Conservation (phyloP, 2,113 vertebrate species). For the Pteruthius melanotis region DNA sequence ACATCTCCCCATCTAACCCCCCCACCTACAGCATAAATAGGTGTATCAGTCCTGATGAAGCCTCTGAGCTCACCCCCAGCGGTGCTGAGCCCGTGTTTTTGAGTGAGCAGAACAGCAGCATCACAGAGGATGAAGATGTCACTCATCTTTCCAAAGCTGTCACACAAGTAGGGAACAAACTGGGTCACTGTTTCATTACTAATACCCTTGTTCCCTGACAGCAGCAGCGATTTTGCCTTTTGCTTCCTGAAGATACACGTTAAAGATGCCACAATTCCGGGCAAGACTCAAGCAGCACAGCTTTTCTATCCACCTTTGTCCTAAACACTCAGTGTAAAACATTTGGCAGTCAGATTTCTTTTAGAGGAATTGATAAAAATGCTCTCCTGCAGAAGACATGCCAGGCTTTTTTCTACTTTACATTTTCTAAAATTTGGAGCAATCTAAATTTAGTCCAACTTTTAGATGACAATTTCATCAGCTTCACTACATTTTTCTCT, state of each 20-base stretch:
- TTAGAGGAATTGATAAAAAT: not conserved
- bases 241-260: not conserved
- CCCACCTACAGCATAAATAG: not conserved
- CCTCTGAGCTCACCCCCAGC: not conserved
- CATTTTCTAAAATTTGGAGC: not conserved
- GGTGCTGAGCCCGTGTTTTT: not conserved
- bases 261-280: not conserved
- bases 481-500: not conserved
- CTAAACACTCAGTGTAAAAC: not conserved
- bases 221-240: not conserved
- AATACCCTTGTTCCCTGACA: not conserved
- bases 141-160: not conserved
- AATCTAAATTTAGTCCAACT: not conserved
- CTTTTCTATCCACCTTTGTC: not conserved
- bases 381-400: not conserved
- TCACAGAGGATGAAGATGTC: not conserved
- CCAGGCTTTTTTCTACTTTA: not conserved
- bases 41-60: fast-evolving
- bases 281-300: not conserved
- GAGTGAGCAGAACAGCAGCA: not conserved
- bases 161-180: not conserved
- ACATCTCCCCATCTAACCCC: not conserved
- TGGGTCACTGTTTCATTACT: not conserved
- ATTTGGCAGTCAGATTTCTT: not conserved
- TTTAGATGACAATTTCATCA: not conserved